phyloP scores from a whole-genome alignment of 2,797 vertebrate genomes.

The Sebastes nivosus region DNA sequence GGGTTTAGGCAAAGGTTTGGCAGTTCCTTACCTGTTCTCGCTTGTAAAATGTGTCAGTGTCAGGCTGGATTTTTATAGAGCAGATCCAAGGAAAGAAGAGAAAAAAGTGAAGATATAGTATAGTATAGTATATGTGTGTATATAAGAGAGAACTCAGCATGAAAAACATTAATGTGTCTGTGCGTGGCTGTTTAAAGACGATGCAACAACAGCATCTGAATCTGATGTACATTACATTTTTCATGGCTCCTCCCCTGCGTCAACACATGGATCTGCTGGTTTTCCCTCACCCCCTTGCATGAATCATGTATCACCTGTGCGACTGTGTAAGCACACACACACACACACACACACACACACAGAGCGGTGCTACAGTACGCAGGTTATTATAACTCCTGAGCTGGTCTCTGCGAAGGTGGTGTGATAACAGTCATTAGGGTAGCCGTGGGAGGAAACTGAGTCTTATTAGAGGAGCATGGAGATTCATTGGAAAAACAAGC shows the following conservation, averaged over 20 bases:
- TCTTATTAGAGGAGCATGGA: conserved; percentile 77
- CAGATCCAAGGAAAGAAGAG: conserved; percentile 8
- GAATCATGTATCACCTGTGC: conserved; percentile 59
- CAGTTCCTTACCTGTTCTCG: conserved; percentile 67
- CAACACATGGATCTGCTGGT: conserved; percentile 12
- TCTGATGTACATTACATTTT: conserved; percentile 1
- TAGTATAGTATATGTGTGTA: neutral
- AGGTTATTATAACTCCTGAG: conserved; percentile 77
- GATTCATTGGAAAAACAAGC: conserved; percentile 79
- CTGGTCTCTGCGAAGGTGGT: conserved; percentile 70
- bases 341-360: conserved; percentile 7
- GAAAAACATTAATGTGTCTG: neutral
- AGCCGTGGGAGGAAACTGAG: conserved; percentile 79
- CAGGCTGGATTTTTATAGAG: conserved; percentile 52
- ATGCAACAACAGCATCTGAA: conserved; percentile 1
- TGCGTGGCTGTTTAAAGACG: neutral
- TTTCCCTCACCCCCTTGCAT: conserved; percentile 37
- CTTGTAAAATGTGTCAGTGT: conserved; percentile 63
- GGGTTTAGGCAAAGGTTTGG: conserved; percentile 71
- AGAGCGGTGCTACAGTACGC: conserved; percentile 26
- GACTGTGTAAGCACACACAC: conserved; percentile 16
- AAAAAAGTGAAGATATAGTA: neutral
- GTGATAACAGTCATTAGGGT: conserved; percentile 85
- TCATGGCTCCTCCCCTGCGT: conserved; percentile 14
- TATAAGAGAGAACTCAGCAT: neutral